These are phyloP conservation scores for Magallana ariakensis DNA, from an alignment of 1,140 invertebrate genomes.

Conservation along the genomic window DNA sequence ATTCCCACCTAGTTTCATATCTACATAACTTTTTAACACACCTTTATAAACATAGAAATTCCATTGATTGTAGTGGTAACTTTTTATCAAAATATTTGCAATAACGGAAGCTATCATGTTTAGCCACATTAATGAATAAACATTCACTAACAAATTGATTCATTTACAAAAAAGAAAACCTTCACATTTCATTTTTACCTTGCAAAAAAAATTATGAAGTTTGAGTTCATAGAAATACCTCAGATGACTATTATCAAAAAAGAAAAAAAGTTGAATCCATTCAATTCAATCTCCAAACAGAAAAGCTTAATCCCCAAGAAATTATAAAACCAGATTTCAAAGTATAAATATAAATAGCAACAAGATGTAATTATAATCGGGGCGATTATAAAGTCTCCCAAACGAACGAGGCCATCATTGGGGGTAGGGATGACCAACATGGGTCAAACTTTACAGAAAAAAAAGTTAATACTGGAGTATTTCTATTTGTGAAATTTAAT, in stretches of 20 bases:
- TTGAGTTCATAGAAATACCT: no score
- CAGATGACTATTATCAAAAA: no score
- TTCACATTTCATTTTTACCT: no score
- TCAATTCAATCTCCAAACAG: background rate
- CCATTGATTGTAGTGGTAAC: background rate
- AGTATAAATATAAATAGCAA: background rate
- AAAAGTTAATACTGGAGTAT: no score
- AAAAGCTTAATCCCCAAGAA: background rate
- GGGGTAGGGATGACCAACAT: no score
- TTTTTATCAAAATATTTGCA: slow-evolving; percentile 8
- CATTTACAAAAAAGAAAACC: no score
- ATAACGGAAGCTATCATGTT: background rate
- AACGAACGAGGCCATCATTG: no score
- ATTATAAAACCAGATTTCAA: slow-evolving; percentile 4
- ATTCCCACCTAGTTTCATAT: background rate
- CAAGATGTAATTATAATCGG: no score
- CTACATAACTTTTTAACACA: slow-evolving; percentile 13
- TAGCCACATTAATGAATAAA: background rate
- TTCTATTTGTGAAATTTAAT: no score
- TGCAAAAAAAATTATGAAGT: no score
- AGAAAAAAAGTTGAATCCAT: background rate
- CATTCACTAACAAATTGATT: background rate
- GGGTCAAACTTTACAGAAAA: no score
- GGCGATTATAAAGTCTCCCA: no score
- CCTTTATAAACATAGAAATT: background rate